Base-by-base conservation (phyloP, 2,113 vertebrate species). In the Smithornis capensis region DNA sequence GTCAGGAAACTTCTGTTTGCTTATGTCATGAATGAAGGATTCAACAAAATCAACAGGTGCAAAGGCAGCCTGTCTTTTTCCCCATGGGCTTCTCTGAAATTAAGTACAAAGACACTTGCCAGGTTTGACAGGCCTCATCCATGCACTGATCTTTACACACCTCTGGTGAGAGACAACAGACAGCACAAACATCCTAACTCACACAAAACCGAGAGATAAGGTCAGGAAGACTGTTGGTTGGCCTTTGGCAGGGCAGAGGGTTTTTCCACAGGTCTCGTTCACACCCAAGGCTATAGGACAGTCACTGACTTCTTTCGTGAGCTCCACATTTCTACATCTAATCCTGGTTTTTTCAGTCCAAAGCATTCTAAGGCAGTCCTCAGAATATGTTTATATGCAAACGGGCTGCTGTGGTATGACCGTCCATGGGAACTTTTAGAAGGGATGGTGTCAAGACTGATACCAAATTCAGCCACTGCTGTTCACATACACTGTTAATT, bases 1-100 rank as follows among this genome's bases (percentile, higher is more conserved):
- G 23, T 91, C 82, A 91, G 75, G 87, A 96, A 88, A 93, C 82
- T 87, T 91, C 55, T 94, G 40, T 96, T 95, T 93, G 89, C 49
- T 84, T 95, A 56, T 70, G 60, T 75, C 94, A 87, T 71, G 9
- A 4, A 29, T 45, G 76, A 93, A 92, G 49, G 52, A 81, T 56
- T 90, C 4, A 13, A 86, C 65, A 94, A 81, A 92, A 92, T 49
- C 91, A 95, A 70, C 56, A 86, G 40, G 55, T 59, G 88, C 33
- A 93, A 84, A 85, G 44, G 40, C 68, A 92, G 31, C 24, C 57
- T 88, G 42, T 23, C 47, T 63, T 83, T 67, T 67, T 40, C 63
- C 56, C 92, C 19, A 12, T 10, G 19, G 47, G 42, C 31, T 84
- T 69, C 73, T 90, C 80, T 35, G 25, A n/a, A 76, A 78, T 83